Evolutionary conservation across 1,140 invertebrate genomes (phyloP), one percentile per base, ranked within the genome.

Genomic region (Halesus radiatus): DNA sequence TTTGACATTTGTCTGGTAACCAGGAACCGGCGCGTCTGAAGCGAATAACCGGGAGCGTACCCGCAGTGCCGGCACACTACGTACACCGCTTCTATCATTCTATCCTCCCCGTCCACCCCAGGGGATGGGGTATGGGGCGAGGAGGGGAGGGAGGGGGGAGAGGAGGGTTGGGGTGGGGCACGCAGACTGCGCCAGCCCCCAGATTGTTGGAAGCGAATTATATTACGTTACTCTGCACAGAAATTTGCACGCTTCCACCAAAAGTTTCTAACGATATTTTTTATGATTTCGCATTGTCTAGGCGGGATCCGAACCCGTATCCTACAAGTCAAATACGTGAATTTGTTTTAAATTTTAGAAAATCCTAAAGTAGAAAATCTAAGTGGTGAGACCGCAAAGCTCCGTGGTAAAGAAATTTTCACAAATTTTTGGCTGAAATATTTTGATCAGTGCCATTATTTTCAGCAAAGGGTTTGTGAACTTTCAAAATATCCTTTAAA

Each of bases 151-250:
- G 32, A 6, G 7, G 32, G 4, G 32, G 32, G 5, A 10, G 3
- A 10, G 10, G 20, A 0, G 16, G 29, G 29, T 13, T 16, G 54
- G n/a, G 58, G 58, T 23, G 58, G 29, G 62, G 26, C 15, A 23
- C 26, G 62, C 62, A 66, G 64, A 68, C 64, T 68, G 64, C 64
- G 64, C 64, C 32, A 68, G 64, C 64, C 64, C 8, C 32, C 32
- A 32, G 32, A 68, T 68, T 68, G 64, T 64, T 64, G 60, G 60
- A 26, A 64, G 23, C 13, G 60, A 37, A 16, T 68, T 68, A 68
- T 68, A 68, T 32, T 64, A 64, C 26, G 62, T n/a, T 29, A 64
- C 26, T 5, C 22, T 66, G 56, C 56, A 60, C 56, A 60, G 8
- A 60, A 60, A 5, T 56, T 60, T 60, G 23, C 56, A 20, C 15